Conservation (phyloP, 2,888 invertebrate species). For the Acholoe squamosa region DNA sequence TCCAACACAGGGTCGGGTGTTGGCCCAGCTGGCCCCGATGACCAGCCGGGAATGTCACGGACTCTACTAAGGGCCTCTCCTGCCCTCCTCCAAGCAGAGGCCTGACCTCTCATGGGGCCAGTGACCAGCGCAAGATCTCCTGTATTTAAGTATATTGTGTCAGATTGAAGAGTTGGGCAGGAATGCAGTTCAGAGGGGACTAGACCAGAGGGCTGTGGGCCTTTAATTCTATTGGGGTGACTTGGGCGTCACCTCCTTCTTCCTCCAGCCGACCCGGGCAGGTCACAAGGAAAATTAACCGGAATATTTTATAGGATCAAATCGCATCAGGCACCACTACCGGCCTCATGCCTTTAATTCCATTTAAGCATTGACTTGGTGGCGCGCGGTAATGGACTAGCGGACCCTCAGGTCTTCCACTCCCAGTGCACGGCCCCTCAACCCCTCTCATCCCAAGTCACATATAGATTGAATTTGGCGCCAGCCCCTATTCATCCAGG, state of each 20-base stretch:
- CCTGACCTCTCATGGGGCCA: background rate
- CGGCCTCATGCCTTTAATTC: conserved; percentile 13
- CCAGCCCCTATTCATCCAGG: background rate
- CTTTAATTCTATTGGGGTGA: conserved; percentile 44
- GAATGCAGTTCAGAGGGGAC: background rate
- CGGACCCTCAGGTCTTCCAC: background rate
- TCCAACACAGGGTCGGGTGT: background rate
- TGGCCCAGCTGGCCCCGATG: background rate
- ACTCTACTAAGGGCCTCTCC: background rate
- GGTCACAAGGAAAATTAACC: conserved; percentile 10
- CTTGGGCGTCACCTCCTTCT: background rate
- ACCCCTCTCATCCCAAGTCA: background rate
- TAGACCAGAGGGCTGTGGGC: background rate
- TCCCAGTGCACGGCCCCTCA: too few relatives aligned
- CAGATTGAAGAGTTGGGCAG: background rate
- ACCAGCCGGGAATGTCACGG: background rate
- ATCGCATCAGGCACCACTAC: conserved; percentile 25
- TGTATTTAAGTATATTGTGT: conserved; percentile 33
- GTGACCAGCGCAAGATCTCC: background rate
- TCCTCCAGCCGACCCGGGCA: background rate
- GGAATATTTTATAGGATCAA: conserved; percentile 41
- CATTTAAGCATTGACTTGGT: conserved; percentile 41
- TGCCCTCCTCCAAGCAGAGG: background rate
- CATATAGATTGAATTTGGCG: conserved; percentile 16
- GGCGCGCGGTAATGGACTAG: background rate